Base-by-base conservation (phyloP, 1,140 invertebrate species). In the Bombus turneri region DNA sequence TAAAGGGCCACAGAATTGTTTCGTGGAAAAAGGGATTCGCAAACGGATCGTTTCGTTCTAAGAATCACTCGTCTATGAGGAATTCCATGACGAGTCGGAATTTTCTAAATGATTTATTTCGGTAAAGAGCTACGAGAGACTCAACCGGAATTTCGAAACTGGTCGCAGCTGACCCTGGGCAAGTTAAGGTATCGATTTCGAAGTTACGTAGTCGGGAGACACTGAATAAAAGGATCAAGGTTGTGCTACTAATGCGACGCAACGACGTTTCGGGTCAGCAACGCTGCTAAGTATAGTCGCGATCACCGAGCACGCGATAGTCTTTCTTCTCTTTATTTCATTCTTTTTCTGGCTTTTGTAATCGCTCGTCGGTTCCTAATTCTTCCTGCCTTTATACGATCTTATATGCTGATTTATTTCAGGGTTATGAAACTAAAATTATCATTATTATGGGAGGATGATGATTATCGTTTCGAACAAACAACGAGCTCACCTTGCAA, bases 201-300 rank as follows among this genome's bases (percentile, higher is more conserved):
- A 81, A 64, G 78, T 85, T 34, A 66, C 69, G 37, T 43, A 25
- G 83, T 72, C 77, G 43, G 43, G 41, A 85, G 78, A 81, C 69
- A 53, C 41, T 31, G 83, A 74, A 81, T 73, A 85, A 85, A 81
- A 81, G 68, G 83, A 85, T 81, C 83, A 85, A 85, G 83, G 83
- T 62, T 74, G 78, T 74, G 28, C 78, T 43, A 57, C 59, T 81
- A 81, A 85, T 47, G 69, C 69, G 69, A 13, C 43, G 77, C 69
- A 81, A 57, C 76, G 53, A 37, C 83, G 83, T 81, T 81, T 85
- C 83, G 77, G 77, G 83, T 85, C 83, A 85, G 57, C 77, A 57
- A 64, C 57, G 68, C n/a, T 66, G 77, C 77, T 41, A 84, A 8
- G 18, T 53, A 53, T 53, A 53, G 47, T 22, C 18, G 18, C 6